Base-by-base conservation (phyloP, 2,888 invertebrate species). In the Oasisia sp. region DNA sequence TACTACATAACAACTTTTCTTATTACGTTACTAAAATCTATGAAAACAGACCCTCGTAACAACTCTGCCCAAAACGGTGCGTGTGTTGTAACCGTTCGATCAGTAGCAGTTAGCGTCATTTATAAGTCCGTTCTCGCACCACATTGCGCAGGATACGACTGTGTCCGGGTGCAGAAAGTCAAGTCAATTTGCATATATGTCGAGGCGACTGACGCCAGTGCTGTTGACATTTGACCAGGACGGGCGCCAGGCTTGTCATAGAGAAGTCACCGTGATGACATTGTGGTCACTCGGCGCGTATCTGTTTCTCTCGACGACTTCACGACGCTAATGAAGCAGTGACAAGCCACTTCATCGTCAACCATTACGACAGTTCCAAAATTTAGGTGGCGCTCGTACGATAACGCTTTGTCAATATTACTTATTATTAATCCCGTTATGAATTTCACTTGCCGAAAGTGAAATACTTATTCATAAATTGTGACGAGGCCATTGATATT, bases 151-250 rank as follows among this genome's bases (percentile, higher is more conserved):
- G 27, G 74, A 4, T n/a, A 27, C 74, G 27, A 5, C n/a, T 74
- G 27, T 74, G 74, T n/a, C 27, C 74, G 74, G 74, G n/a, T 74
- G 14, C 74, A 27, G 74, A 74, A 27, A 74, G 74, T 74, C 74
- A 74, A 74, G 74, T 74, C 27, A 74, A 38, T 74, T 74, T 74
- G 74, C 74, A 74, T 74, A 74, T 27, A 27, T 27, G 74, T 74
- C n/a, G 74, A 74, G 74, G 19, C 74, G 74, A 74, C 74, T 27
- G 74, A 74, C 74, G 74, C 74, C 74, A 74, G 27, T 7, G 74
- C 27, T 74, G 74, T 74, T 74, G 74, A 74, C 74, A 74, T 74
- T 74, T 74, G 74, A 74, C 74, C 74, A 74, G 74, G n/a, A 19
- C 4, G 19, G 74, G 74, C 74, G 74, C 74, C 74, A 74, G 74